Evolutionary conservation across 37 sponge, comb jelly and placozoan genomes (phyloP), one percentile per base, ranked within the genome.

Genomic region (Petrosia ficiformis): DNA sequence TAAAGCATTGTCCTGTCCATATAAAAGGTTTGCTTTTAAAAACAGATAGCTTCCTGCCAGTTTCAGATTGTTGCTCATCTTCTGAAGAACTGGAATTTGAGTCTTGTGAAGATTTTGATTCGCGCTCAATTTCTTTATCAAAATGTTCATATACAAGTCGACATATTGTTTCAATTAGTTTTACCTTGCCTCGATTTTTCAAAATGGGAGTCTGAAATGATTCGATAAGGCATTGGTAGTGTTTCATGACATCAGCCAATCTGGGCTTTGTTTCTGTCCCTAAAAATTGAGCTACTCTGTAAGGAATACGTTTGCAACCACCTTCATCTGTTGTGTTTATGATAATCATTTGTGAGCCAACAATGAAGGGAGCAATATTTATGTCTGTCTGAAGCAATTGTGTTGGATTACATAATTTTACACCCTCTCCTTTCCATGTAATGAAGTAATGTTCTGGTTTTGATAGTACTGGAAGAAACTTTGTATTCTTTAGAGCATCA

Each of bases 391-490:
- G n/a, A 24, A 61, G 11, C 6, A 61, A n/a, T 11, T 61, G 5
- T 6, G 28, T 26, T 26, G 70, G 70, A 68, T 16, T 19, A 36
- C 4, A 40, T 6, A 68, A 32, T 5, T 36, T 4, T 3, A 34
- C 21, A 2, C 39, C 42, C 14, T 81, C 82, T 44, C 87, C 87
- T 58, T 65, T 34, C 87, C 87, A 87, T 8, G 58, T 37, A 2
- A 87, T 39, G 28, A 72, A 77, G 61, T 81, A 87, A 2, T 66
- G 44, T 24, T 66, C 60, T 41, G 89, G 84, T 68, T 83, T 88
- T 28, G 61, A 57, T 37, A 83, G 4, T 2, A 88, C 89, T 36
- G 89, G 89, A 0, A 92, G 44, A 69, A 92, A 92, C n/a, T n/a
- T n/a, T n/a, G n/a, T n/a, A n/a, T 4, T 79, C n/a, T n/a, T n/a